Evolutionary conservation across 1,140 invertebrate genomes (phyloP).

Genomic region (Drosophila dunni): DNA sequence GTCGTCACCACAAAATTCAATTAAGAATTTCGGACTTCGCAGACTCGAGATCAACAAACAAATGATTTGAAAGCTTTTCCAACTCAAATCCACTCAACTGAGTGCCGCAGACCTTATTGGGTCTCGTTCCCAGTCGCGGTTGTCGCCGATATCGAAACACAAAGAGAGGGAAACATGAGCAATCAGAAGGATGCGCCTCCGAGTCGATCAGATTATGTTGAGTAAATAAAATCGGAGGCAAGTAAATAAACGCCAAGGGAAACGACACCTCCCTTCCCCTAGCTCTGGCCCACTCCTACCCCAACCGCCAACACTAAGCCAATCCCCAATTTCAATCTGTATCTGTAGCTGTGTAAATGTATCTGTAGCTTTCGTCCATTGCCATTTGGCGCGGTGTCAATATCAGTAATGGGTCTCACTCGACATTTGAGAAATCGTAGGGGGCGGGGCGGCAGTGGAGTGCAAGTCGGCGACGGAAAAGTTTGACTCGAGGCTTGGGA

Average conservation of each 20-base stretch:
- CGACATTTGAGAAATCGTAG: slow-evolving; percentile 11
- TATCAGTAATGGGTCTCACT: slow-evolving; percentile 34
- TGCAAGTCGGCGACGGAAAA: no score
- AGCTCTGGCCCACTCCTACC: no score
- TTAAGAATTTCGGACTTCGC: slow-evolving; percentile 55
- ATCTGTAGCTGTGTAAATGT: neutral
- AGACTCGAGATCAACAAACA: slow-evolving; percentile 48
- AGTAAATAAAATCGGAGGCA: slow-evolving; percentile 66
- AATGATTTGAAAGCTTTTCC: slow-evolving; percentile 20
- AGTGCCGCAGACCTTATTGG: slow-evolving; percentile 1
- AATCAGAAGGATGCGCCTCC: slow-evolving; percentile 69
- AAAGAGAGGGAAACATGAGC: slow-evolving; percentile 66
- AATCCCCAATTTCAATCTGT: slow-evolving; percentile 10
- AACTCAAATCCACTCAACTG: slow-evolving; percentile 33
- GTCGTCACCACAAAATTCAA: slow-evolving; percentile 54
- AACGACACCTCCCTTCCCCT: slow-evolving; percentile 8
- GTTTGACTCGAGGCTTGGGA: slow-evolving; percentile 23
- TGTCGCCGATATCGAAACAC: slow-evolving; percentile 67
- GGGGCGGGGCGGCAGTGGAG: no score
- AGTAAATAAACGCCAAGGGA: slow-evolving; percentile 61
- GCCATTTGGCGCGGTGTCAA: slow-evolving; percentile 31
- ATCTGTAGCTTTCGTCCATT: slow-evolving; percentile 24
- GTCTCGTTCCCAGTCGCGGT: slow-evolving; percentile 53
- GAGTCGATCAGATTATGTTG: slow-evolving; percentile 50
- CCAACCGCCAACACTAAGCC: neutral